Base-by-base conservation (phyloP, 2,888 invertebrate genomes). In the Chrysolina haemoptera region DNA sequence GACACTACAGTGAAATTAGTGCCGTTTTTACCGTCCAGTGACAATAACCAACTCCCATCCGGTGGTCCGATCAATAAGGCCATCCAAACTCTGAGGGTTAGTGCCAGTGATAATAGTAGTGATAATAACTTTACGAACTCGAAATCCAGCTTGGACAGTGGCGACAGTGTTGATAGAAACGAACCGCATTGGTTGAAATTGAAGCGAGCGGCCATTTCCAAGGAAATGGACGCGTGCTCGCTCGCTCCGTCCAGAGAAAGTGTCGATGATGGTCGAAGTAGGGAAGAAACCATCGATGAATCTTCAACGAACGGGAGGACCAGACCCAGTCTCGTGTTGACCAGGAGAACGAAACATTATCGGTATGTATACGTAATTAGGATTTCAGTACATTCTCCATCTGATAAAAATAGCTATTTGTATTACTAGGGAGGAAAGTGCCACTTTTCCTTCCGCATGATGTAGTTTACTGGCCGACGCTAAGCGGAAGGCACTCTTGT, bases 121-220 rank as follows among this genome's bases (percentile, higher is more conserved):
- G 76, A 71, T 62, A 78, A 62, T 64, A 70, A 74, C 41, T 68
- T 71, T 62, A 73, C 62, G 62, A 66, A 72, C 63, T 62, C 69
- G 18, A 71, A 78, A 48, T 67, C 62, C 46, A 75, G 70, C 55
- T 65, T 76, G 43, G 78, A 77, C 85, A 87, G 75, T 84, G 85
- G 75, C 46, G 80, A 78, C 50, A 85, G 84, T 81, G 81, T 89
- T 62, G 80, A 86, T 12, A 90, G 87, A 80, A 87, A 82, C 63
- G 93, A 91, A 83, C 93, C 87, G 12, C 86, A 85, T 72, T 95
- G 95, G 95, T 91, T 91, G 14, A 94, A 94, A 88, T 88, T 95
- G 59, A 95, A 95, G 86, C 92, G 94, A 85, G 95, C 95, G 14
- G 89, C 92, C 48, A 91, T 92, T 78, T 88, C 91, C 81, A 89